phyloP scores from a whole-genome alignment of 2,888 invertebrate species.

The Netelia inedita region DNA sequence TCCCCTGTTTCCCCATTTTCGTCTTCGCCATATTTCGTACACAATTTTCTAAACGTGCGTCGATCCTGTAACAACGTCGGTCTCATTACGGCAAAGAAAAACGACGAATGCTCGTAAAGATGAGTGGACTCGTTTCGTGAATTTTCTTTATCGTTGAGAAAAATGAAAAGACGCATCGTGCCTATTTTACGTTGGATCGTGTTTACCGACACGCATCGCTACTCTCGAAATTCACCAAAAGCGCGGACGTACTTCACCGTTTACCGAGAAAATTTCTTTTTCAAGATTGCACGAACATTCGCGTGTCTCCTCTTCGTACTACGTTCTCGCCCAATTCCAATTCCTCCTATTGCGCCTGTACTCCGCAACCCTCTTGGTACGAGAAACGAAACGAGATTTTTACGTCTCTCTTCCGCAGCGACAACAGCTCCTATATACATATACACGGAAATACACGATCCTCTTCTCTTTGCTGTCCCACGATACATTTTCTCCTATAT shows the following conservation, averaged over 20 bases:
- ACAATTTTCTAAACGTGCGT: neutral
- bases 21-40: neutral
- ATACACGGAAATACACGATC: neutral
- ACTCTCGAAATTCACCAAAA: no score
- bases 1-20: neutral
- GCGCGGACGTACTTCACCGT: neutral
- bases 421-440: neutral
- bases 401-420: constrained; percentile 29
- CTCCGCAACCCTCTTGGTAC: neutral
- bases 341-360: constrained; percentile 33
- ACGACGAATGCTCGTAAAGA: no score
- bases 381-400: constrained; percentile 56
- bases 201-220: no score
- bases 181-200: no score
- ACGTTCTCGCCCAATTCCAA: constrained; percentile 43
- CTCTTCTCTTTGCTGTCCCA: constrained; percentile 2
- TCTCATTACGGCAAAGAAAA: no score
- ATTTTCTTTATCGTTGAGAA: no score
- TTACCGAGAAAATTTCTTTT: neutral
- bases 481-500: constrained; percentile 40
- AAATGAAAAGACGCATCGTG: no score
- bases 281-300: neutral
- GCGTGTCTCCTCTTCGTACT: neutral
- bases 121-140: no score
- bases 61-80: neutral